Evolutionary conservation across 2,113 vertebrate genomes (phyloP), one percentile per base, ranked within the genome.

Genomic region (Machaerirhynchus nigripectus): DNA sequence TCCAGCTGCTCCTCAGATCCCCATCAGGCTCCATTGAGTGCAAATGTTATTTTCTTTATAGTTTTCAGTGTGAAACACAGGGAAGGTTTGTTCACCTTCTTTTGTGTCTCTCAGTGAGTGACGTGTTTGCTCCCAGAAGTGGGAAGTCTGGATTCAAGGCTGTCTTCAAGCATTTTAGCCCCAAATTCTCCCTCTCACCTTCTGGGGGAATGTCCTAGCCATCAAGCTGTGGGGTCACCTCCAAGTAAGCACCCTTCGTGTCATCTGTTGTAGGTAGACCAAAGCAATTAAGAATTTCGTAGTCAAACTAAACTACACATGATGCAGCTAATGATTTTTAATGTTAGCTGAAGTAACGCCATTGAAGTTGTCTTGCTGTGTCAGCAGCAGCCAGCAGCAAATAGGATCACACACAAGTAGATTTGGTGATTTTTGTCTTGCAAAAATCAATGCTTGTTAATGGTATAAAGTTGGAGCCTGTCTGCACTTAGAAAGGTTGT

Each of bases 231-330:
- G 26, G 9, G 46, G 15, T 50, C 20, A 19, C 9, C 47, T 59
- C 39, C 2, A 4, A 35, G 28, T 35, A 76, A 31, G 21, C 18
- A 15, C 7, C 46, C 8, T 71, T 55, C 15, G 5, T 0, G 0
- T 33, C 23, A 40, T 39, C 82, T 49, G 12, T 16, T 55, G 14
- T 23, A 75, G 22, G 37, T 11, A 53, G 9, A 39, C 13, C 24
- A 14, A 39, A 49, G 31, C 49, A 68, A 68, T 42, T 76, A 37
- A 59, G 23, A 68, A 39, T 30, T 28, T n/a, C 28, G 11, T 24
- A 61, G 17, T 59, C 64, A 65, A 33, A 23, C 26, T 68, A 59
- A 84, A 35, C 28, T 46, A 26, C 15, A 26, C 6, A 10, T 15
- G 2, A 27, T 37, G 12, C 16, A 73, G 31, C 7, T 42, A 13